Evolutionary conservation across 35 echinoderm and acorn worm genomes (phyloP).

Genomic region (Ptychodera flava): DNA sequence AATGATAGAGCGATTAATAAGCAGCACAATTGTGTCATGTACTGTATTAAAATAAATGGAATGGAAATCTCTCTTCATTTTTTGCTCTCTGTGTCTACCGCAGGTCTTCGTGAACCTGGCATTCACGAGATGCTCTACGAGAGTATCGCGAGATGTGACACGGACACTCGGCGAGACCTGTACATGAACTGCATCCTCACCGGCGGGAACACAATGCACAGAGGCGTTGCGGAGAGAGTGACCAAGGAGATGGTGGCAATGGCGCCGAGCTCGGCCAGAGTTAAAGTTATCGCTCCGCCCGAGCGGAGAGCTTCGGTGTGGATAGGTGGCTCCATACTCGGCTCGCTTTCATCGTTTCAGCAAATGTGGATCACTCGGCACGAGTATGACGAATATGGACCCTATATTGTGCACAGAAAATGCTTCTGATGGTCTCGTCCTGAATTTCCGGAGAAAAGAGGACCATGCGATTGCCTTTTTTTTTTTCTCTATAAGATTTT

Average conservation of each 20-base stretch:
- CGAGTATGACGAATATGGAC: constrained; percentile 14
- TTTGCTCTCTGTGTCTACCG: no score
- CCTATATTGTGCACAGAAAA: constrained; percentile 5
- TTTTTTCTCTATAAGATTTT: no score
- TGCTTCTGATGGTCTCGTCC: no score
- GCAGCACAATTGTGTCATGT: no score
- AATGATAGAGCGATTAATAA: no score
- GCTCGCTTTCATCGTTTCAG: background rate
- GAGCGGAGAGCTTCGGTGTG: constrained; percentile 22
- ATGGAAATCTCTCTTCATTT: no score
- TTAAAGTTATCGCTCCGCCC: constrained; percentile 22
- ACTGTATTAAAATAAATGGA: no score
- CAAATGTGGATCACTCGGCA: constrained; percentile 17
- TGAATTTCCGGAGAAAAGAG: no score
- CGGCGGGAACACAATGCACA: constrained; percentile 29
- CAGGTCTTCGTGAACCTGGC: background rate
- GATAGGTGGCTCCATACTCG: constrained; percentile 23
- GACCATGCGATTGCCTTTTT: no score
- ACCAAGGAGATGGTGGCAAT: background rate
- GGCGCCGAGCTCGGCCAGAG: background rate
- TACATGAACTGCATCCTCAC: constrained; percentile 5
- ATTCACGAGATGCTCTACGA: background rate
- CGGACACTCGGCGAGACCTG: background rate
- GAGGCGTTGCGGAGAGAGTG: constrained; percentile 5
- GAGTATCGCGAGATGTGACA: background rate